Base-by-base conservation (phyloP, 2,797 vertebrate genomes). In the Typhlichthys eigenmanni region DNA sequence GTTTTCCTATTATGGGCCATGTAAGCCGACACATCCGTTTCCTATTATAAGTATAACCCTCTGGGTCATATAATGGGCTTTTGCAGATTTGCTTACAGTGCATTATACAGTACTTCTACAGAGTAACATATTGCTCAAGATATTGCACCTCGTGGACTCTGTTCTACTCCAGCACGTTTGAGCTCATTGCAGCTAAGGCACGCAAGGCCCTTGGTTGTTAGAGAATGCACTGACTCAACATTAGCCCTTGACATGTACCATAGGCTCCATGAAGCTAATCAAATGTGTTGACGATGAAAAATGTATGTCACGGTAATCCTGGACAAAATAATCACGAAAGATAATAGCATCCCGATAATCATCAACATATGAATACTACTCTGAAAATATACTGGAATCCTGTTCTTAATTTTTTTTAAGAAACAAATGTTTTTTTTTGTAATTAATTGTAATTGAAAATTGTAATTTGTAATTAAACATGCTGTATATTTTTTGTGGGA, bases 61-160 rank as follows among this genome's bases (percentile, higher is more conserved):
- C 14, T 45, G 58, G 64, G 62, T 80, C 46, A 57, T 81, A 47
- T 81, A 83, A 79, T 88, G 79, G 63, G 69, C 86, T 87, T 73
- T 43, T 72, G 68, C 55, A 78, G 69, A 84, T 89, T 83, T 89
- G 85, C 85, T 87, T 82, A 85, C 83, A 58, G 47, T 76, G 85
- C 89, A 82, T 77, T 81, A 82, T 75, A 76, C 10, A 57, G 24
- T 29, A 29, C 24, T 29, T 47, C 50, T 47, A 61, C 54, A 46
- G 74, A 81, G 68, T 70, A 60, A 64, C 9, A 75, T 84, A 71
- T 29, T 47, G 55, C 66, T 62, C 14, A 29, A 5, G 32, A 55
- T 75, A 68, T 75, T 71, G 10, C 60, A 58, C 62, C n/a, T 62
- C 43, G 9, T 66, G 57, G 53, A 62, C 66, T 29, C 24, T 29